phyloP scores from a whole-genome alignment of 2,113 vertebrate genomes.

The Phaethon lepturus region DNA sequence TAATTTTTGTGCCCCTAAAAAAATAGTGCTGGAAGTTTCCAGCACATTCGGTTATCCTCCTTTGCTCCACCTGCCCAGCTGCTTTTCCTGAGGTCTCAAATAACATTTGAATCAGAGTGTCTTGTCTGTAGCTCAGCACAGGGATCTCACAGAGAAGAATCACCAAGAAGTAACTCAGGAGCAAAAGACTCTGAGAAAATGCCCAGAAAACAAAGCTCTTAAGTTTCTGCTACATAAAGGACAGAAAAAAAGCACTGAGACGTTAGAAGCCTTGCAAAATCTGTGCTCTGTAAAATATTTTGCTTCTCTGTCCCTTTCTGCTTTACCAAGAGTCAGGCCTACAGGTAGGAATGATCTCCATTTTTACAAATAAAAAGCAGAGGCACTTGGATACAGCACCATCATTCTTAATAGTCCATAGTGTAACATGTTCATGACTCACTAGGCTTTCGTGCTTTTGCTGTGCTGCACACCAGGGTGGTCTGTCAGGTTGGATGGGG shows the following conservation, averaged over 20 bases:
- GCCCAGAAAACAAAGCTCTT: background rate
- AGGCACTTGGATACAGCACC: background rate
- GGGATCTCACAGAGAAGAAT: background rate
- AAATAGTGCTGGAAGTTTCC: slow-evolving; percentile 66
- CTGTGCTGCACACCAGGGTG: background rate
- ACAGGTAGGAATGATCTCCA: background rate
- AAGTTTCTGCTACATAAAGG: background rate
- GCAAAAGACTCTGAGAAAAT: background rate
- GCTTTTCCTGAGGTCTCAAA: slow-evolving; percentile 33
- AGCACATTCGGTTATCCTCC: slow-evolving; percentile 75
- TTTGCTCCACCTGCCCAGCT: slow-evolving; percentile 52
- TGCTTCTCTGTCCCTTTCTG: background rate
- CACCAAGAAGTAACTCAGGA: background rate
- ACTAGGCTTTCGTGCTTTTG: background rate
- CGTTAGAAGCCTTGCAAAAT: background rate
- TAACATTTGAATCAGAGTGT: background rate
- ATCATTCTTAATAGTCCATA: background rate
- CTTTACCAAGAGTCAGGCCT: background rate
- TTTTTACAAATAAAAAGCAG: slow-evolving; percentile 19
- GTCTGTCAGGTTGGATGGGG: background rate
- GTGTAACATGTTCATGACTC: background rate
- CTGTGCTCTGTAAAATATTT: background rate
- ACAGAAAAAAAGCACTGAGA: background rate
- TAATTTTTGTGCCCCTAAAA: background rate
- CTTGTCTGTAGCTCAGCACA: background rate